Percentiles rank a stretch among this genome's conserved stretches.
Evolutionary conservation across 2,888 invertebrate genomes (phyloP).

Genomic region (Drosophila buzzatii): DNA sequence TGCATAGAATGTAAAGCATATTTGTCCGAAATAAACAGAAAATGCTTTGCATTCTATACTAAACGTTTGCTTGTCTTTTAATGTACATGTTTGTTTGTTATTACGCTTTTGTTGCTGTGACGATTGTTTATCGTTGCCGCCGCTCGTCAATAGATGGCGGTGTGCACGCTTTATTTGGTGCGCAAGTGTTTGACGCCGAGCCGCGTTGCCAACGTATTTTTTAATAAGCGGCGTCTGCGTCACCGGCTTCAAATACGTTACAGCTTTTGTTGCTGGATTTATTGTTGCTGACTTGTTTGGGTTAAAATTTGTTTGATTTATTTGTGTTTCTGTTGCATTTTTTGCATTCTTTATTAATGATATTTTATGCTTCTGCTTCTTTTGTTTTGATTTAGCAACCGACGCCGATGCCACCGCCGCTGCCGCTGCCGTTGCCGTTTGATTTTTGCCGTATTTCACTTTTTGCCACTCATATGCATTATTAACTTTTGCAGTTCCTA

Average conservation of each 20-base stretch:
- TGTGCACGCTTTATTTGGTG: conserved; percentile 84
- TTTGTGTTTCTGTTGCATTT: conserved; percentile 46
- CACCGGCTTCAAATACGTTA: conserved; percentile 49
- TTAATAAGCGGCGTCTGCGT: conserved; percentile 51
- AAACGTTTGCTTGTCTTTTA: neutral
- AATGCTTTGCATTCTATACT: conserved; percentile 22
- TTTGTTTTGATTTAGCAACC: conserved; percentile 52
- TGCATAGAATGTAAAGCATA: conserved; percentile 25
- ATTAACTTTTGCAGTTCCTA: conserved; percentile 77
- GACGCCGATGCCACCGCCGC: conserved; percentile 24
- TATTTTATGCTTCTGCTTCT: conserved; percentile 33
- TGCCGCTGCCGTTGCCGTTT: conserved; percentile 26
- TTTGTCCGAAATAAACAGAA: neutral
- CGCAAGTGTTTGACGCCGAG: conserved; percentile 78
- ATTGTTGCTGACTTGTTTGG: conserved; percentile 13
- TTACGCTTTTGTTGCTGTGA: conserved; percentile 46
- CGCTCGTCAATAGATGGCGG: conserved; percentile 84
- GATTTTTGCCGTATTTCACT: conserved; percentile 78
- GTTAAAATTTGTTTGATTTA: conserved; percentile 28
- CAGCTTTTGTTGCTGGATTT: conserved; percentile 35
- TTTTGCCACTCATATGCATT: conserved; percentile 81
- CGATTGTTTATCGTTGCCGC: conserved; percentile 76
- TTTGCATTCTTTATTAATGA: conserved; percentile 47
- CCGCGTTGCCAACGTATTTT: conserved; percentile 69
- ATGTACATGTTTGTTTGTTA: conserved; percentile 36